These are phyloP conservation scores for Chesias legatella DNA, from an alignment of 2,888 invertebrate species.

Conservation along the genomic window DNA sequence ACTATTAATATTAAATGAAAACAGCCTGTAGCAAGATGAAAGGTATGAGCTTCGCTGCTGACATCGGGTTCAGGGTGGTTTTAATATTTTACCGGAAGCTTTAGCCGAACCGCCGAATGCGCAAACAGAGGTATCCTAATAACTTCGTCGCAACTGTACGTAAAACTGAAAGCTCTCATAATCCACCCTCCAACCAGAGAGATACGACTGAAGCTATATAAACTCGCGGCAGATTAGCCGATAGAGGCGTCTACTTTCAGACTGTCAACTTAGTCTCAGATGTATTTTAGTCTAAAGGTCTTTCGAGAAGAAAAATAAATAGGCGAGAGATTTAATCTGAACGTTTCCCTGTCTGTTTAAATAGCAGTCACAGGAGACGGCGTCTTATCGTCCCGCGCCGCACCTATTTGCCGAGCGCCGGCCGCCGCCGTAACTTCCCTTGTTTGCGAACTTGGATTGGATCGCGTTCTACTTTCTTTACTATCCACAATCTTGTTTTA, in stretches of 20 bases:
- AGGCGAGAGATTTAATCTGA: conserved; percentile 71
- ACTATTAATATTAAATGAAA: conserved; percentile 10
- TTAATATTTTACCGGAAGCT: conserved; percentile 70
- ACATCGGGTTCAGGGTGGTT: conserved; percentile 47
- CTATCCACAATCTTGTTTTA: conserved; percentile 76
- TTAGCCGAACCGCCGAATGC: conserved; percentile 61
- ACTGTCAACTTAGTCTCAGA: conserved; percentile 60
- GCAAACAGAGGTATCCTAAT: conserved; percentile 72
- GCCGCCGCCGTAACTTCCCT: conserved; percentile 69
- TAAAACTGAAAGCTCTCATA: conserved; percentile 62
- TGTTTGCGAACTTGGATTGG: conserved; percentile 80
- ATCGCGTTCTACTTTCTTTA: conserved; percentile 74
- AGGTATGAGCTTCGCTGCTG: conserved; percentile 37
- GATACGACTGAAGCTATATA: conserved; percentile 53
- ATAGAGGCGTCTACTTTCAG: conserved; percentile 50
- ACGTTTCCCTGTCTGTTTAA: conserved; percentile 73
- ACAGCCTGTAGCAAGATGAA: conserved; percentile 17
- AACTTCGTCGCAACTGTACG: conserved; percentile 58
- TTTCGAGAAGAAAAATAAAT: conserved; percentile 65
- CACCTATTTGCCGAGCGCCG: conserved; percentile 63
- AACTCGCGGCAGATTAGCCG: conserved; percentile 61
- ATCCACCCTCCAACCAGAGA: conserved; percentile 52
- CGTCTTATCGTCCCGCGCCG: conserved; percentile 70
- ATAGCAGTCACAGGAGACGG: conserved; percentile 72
- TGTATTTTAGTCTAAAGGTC: conserved; percentile 59